A percentile compares a stretch with the other conserved stretches of the same genome.
Evolutionary conservation across 2,797 vertebrate genomes (phyloP).

Genomic region (Tragopan temminckii): DNA sequence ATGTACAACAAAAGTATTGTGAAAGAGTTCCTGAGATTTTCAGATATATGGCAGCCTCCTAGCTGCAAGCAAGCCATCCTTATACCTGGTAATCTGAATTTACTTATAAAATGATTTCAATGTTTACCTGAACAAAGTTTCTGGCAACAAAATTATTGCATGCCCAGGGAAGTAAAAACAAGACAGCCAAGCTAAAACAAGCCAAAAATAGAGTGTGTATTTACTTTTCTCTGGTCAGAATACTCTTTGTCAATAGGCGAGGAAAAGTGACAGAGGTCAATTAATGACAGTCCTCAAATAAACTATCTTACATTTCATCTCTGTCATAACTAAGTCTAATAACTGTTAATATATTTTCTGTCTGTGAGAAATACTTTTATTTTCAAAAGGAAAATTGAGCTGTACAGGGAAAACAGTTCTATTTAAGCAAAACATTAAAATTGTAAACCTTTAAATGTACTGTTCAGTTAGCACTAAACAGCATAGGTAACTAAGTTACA

Average conservation of each 20-base stretch:
- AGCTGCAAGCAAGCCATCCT: background rate
- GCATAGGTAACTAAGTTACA: background rate
- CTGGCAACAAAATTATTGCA: background rate
- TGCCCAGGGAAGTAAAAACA: background rate
- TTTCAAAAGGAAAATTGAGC: background rate
- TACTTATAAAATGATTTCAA: background rate
- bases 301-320: background rate
- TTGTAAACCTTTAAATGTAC: background rate
- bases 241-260: background rate
- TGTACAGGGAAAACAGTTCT: background rate
- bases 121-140: background rate
- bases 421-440: slow-evolving; percentile 9
- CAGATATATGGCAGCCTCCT: background rate
- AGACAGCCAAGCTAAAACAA: background rate
- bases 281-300: background rate
- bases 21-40: background rate
- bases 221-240: background rate
- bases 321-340: background rate
- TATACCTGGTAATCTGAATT: background rate
- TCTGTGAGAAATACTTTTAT: background rate
- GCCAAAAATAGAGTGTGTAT: background rate
- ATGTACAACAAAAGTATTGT: background rate
- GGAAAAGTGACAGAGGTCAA: background rate
- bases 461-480: background rate
- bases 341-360: background rate